A percentile compares a stretch with the other conserved stretches of the same genome.
Conservation (phyloP, 2,888 invertebrate species). For the Seira ritae region DNA sequence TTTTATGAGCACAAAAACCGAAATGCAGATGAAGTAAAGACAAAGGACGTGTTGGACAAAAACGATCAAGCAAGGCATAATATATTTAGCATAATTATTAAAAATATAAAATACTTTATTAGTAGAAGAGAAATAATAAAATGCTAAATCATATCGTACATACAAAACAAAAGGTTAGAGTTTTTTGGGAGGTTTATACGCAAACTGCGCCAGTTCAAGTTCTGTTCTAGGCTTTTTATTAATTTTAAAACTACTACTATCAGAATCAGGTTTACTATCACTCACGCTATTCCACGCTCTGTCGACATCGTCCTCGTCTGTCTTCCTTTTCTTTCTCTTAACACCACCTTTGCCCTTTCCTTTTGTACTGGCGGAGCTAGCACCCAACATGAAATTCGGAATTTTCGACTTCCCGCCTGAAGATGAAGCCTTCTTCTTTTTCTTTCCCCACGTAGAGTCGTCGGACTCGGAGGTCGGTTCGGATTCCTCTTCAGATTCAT, state of each 20-base stretch:
- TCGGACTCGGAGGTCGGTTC: slow-evolving; percentile 81
- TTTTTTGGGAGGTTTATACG: slow-evolving; percentile 56
- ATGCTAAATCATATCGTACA: neutral
- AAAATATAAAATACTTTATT: slow-evolving; percentile 7
- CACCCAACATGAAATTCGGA: slow-evolving; percentile 60
- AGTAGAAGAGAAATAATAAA: neutral
- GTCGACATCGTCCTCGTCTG: slow-evolving; percentile 74
- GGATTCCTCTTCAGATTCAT: slow-evolving; percentile 60
- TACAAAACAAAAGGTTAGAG: slow-evolving; percentile 30
- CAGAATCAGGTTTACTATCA: slow-evolving; percentile 67
- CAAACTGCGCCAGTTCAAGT: slow-evolving; percentile 49
- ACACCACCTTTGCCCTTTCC: slow-evolving; percentile 68
- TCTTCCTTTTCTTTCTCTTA: slow-evolving; percentile 73
- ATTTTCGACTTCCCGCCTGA: slow-evolving; percentile 46
- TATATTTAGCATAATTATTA: slow-evolving; percentile 10
- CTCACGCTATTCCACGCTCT: slow-evolving; percentile 72
- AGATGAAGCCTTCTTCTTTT: slow-evolving; percentile 76
- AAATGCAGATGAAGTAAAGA: slow-evolving; percentile 12
- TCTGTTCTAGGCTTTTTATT: slow-evolving; percentile 4
- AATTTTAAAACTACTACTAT: slow-evolving; percentile 68
- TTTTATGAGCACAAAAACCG: too few species aligned
- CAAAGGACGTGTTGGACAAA: slow-evolving; percentile 14
- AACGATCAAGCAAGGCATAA: neutral
- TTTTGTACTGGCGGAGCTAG: slow-evolving; percentile 48
- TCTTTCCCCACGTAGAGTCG: slow-evolving; percentile 79